phyloP scores from a whole-genome alignment of 2,888 invertebrate species.

The Sarcophaga variegata region DNA sequence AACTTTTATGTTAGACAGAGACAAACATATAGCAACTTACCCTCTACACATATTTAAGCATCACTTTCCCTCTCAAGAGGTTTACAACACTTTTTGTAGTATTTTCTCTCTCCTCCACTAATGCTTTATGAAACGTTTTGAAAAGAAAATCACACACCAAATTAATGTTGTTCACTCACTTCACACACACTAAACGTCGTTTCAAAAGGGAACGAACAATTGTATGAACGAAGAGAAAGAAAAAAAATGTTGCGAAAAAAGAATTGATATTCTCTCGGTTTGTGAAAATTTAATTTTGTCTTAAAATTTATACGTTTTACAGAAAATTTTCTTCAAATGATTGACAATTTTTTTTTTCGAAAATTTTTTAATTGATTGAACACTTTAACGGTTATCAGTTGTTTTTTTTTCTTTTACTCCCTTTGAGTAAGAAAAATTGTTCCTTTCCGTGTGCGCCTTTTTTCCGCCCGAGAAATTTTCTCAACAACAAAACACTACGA shows the following conservation, averaged over 20 bases:
- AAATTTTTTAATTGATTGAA: conserved; percentile 38
- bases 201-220: conserved; percentile 17
- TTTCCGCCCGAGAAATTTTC: conserved; percentile 1
- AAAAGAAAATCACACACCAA: conserved; percentile 33
- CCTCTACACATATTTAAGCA: conserved; percentile 7
- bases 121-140: not conserved
- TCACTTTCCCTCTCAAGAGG: conserved; percentile 48
- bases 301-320: conserved; percentile 9
- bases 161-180: conserved; percentile 39
- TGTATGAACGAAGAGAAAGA: not conserved
- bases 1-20: conserved; percentile 44
- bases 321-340: conserved; percentile 1
- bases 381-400: conserved; percentile 19
- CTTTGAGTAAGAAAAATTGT: conserved; percentile 11
- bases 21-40: conserved; percentile 38
- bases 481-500: conserved; percentile 57
- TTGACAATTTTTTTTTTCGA: conserved; percentile 16
- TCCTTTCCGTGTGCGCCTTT: conserved; percentile 48
- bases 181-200: conserved; percentile 59
- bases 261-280: conserved; percentile 22
- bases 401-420: conserved; percentile 20
- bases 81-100: not conserved
- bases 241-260: conserved; percentile 61
- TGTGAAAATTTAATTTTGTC: conserved; percentile 31
- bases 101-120: no score